phyloP scores from a whole-genome alignment of 2,888 invertebrate species.

The Daptonema setosum region DNA sequence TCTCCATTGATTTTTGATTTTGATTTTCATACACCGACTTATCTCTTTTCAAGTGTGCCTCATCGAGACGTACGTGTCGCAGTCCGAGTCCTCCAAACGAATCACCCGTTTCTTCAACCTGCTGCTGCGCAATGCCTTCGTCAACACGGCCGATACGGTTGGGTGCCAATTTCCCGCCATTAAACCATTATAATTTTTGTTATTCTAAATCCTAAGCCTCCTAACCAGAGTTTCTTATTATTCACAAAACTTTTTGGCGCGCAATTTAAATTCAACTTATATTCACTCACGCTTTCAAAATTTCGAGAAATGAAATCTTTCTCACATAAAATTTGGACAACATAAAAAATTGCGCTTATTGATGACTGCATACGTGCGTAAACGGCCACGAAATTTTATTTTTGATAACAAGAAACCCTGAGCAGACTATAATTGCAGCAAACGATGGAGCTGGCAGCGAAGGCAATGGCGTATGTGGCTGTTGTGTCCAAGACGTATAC shows the following conservation, averaged over 20 bases:
- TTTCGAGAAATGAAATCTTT: too few relatives aligned
- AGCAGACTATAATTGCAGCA: conserved; percentile 34
- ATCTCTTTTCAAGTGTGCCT: conserved; percentile 62
- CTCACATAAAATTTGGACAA: too few relatives aligned
- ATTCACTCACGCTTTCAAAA: too few relatives aligned
- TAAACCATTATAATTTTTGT: conserved; percentile 24
- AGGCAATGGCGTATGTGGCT: conserved; percentile 70
- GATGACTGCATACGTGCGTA: too few relatives aligned
- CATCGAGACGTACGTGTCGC: conserved; percentile 74
- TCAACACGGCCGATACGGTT: conserved; percentile 12
- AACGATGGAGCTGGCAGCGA: conserved; percentile 84
- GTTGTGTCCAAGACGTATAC: conserved; percentile 65
- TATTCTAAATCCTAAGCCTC: neutral
- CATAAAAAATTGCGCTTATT: too few relatives aligned
- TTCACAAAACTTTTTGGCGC: too few relatives aligned
- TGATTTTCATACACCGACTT: too few relatives aligned
- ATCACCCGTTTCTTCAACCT: conserved; percentile 80
- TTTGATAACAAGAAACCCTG: too few relatives aligned
- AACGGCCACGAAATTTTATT: too few relatives aligned
- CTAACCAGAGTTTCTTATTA: too few relatives aligned
- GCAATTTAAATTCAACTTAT: too few relatives aligned
- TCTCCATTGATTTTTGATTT: too few relatives aligned
- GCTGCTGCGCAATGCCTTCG: conserved; percentile 32
- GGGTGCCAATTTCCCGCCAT: conserved; percentile 54
- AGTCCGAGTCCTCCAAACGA: conserved; percentile 49